phyloP scores from a whole-genome alignment of 1,140 invertebrate genomes.

The Leptopilina clavipes region DNA sequence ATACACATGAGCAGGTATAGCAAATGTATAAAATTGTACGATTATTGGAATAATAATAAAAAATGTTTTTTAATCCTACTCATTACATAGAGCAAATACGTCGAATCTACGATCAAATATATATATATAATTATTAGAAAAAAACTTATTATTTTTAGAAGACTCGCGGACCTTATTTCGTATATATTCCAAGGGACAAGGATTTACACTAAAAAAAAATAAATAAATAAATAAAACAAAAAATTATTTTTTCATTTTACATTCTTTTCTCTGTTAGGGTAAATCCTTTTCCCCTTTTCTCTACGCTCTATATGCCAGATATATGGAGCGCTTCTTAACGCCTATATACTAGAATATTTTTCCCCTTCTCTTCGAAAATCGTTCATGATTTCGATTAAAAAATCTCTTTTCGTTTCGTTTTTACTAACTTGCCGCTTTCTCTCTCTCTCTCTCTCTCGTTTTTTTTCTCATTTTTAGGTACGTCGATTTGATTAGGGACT shows the following conservation, averaged over 20 bases:
- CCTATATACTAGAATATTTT: slow-evolving; percentile 1
- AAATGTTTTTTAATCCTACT: slow-evolving; percentile 52
- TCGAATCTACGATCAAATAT: slow-evolving; percentile 33
- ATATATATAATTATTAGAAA: no score
- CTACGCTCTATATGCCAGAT: slow-evolving; percentile 51
- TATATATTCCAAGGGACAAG: neutral
- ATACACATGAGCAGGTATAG: slow-evolving; percentile 24
- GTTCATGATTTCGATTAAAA: neutral
- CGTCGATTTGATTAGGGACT: slow-evolving; percentile 26
- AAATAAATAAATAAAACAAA: no score
- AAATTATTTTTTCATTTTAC: neutral
- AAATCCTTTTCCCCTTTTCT: neutral
- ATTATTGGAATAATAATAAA: slow-evolving; percentile 57
- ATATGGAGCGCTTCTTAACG: slow-evolving; percentile 39
- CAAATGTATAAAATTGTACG: slow-evolving; percentile 59
- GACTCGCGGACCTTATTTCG: slow-evolving; percentile 11
- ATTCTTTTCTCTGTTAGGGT: neutral
- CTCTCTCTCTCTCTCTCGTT: neutral
- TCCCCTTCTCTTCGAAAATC: neutral
- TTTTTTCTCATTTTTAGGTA: neutral
- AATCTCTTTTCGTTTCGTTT: neutral
- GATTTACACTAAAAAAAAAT: neutral
- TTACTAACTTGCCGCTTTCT: neutral
- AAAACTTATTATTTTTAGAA: neutral
- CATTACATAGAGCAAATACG: slow-evolving; percentile 58